Conservation (phyloP, 2,113 vertebrate genomes). For the Hiodon tergisus region DNA sequence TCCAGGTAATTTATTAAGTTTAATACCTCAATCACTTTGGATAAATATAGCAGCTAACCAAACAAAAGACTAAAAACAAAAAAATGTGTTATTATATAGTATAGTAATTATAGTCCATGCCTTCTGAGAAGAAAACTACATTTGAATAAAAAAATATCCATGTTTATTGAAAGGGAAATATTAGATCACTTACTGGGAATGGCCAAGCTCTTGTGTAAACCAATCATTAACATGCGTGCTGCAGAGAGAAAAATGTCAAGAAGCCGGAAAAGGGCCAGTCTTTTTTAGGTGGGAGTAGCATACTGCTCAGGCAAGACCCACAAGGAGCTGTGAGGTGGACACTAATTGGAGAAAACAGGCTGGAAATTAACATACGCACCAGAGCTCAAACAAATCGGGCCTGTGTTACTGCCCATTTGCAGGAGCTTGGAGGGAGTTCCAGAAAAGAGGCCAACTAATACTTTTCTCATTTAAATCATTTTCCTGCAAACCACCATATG, state of each 20-base stretch:
- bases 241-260: slow-evolving; percentile 48
- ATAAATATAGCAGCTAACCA: no score
- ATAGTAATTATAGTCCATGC: no score
- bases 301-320: slow-evolving; percentile 42
- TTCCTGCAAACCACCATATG: not conserved
- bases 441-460: not conserved
- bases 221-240: slow-evolving; percentile 50
- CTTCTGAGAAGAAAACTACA: no score
- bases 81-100: no score
- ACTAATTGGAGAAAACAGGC: slow-evolving; percentile 54
- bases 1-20: no score
- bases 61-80: no score
- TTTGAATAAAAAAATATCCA: no score
- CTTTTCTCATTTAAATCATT: not conserved
- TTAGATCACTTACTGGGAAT: slow-evolving; percentile 49
- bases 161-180: slow-evolving; percentile 15
- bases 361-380: slow-evolving; percentile 46
- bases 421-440: not conserved
- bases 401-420: not conserved
- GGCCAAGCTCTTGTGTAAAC: slow-evolving; percentile 36
- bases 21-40: no score
- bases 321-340: slow-evolving; percentile 53
- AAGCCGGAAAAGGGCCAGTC: slow-evolving; percentile 49
- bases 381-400: slow-evolving; percentile 28
- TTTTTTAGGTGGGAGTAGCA: slow-evolving; percentile 46